These are phyloP conservation scores for Nephrocerus scutellatus DNA, from an alignment of 2,888 invertebrate species.

Conservation along the genomic window DNA sequence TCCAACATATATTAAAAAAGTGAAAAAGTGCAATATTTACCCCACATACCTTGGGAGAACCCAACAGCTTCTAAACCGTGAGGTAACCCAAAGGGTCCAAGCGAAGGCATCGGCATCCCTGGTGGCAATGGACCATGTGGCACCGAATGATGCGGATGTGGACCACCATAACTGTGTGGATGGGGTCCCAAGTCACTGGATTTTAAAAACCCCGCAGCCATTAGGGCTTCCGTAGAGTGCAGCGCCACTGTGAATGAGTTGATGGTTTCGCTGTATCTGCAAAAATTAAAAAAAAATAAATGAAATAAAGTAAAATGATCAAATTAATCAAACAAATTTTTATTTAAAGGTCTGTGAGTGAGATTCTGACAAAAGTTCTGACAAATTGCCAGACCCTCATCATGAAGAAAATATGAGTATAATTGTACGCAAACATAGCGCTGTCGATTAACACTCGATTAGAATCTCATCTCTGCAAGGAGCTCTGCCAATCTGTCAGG, in stretches of 20 bases:
- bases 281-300: conserved; percentile 3
- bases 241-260: conserved; percentile 47
- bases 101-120: conserved; percentile 48
- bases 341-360: conserved; percentile 2
- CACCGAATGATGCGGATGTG: conserved; percentile 47
- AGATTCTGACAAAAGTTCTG: conserved; percentile 5
- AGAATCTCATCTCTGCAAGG: too few relatives aligned
- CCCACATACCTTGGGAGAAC: conserved; percentile 51
- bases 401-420: background rate
- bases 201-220: conserved; percentile 49
- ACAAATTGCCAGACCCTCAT: background rate
- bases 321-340: background rate
- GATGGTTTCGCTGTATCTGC: conserved; percentile 23
- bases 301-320: conserved; percentile 7
- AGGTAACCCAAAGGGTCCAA: conserved; percentile 48
- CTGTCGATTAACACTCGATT: too few relatives aligned
- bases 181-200: conserved; percentile 46
- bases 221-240: conserved; percentile 48
- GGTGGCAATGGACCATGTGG: conserved; percentile 47
- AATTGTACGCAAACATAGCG: conserved; percentile 6
- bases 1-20: too few relatives aligned
- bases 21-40: conserved; percentile 45
- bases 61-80: conserved; percentile 49
- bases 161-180: conserved; percentile 48
- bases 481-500: too few relatives aligned